Percentiles rank a stretch among this genome's conserved stretches.
These are phyloP conservation scores for Formicarius rufipectus DNA, from an alignment of 2,113 vertebrate species.

Conservation along the genomic window DNA sequence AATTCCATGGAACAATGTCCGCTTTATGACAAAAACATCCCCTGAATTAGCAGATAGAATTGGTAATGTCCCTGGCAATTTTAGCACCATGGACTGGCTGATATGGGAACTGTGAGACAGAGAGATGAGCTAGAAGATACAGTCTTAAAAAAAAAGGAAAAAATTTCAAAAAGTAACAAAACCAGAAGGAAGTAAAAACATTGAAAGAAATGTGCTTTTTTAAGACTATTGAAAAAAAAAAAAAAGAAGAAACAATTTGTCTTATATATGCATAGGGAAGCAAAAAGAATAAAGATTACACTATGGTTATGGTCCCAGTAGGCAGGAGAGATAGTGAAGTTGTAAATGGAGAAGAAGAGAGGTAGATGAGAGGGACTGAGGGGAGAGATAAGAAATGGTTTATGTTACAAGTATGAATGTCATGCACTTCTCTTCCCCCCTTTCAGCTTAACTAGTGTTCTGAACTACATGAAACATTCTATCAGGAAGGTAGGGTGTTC, in stretches of 20 bases:
- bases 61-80: not conserved
- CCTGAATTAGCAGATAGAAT: not conserved
- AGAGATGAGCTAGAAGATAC: not conserved
- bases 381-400: conserved; percentile 58
- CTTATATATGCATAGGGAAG: conserved; percentile 11
- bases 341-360: conserved; percentile 50
- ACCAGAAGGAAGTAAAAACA: not conserved
- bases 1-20: not conserved
- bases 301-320: conserved; percentile 42
- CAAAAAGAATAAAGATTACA: conserved; percentile 25
- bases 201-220: not conserved
- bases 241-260: not conserved
- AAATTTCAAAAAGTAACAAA: not conserved
- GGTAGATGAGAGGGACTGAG: conserved; percentile 4
- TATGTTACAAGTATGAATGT: conserved; percentile 59
- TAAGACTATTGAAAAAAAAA: not conserved
- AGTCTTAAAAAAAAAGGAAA: not conserved
- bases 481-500: conserved; percentile 36
- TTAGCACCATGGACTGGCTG: not conserved
- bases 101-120: not conserved
- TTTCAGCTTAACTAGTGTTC: conserved; percentile 54
- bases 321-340: conserved; percentile 30
- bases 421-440: conserved; percentile 9
- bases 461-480: conserved; percentile 35
- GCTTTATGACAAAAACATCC: not conserved